Conservation (phyloP, 2,797 vertebrate species). For the Gallinago solitaria region DNA sequence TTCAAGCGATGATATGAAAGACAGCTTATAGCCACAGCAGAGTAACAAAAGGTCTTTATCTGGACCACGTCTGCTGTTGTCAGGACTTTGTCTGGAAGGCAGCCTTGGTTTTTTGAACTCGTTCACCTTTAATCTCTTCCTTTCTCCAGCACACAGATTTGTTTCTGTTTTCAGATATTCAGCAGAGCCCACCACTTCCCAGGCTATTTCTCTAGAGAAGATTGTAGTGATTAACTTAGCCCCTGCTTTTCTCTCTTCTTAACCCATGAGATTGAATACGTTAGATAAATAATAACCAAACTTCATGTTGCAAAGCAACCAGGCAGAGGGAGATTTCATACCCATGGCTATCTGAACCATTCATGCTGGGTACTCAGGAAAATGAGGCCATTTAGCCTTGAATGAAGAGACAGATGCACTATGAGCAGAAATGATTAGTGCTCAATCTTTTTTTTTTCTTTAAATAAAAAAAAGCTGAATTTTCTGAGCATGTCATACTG, state of each 20-base stretch:
- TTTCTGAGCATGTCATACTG: background rate
- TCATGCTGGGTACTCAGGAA: background rate
- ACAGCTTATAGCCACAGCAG: background rate
- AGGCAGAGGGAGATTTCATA: background rate
- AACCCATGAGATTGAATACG: background rate
- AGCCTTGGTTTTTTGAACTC: background rate
- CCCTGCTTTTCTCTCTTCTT: background rate
- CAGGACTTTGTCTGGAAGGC: background rate
- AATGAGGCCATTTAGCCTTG: background rate
- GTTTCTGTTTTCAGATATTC: background rate
- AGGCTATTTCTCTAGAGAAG: background rate
- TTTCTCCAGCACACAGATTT: background rate
- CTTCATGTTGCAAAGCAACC: background rate
- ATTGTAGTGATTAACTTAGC: conserved; percentile 14
- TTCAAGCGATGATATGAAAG: background rate
- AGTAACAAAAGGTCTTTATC: background rate
- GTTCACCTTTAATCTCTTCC: background rate
- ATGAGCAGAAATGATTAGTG: background rate
- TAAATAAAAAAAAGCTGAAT: background rate
- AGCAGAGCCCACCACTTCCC: background rate
- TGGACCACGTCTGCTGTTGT: background rate
- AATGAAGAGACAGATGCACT: background rate
- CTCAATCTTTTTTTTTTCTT: background rate
- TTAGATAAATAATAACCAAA: conserved; percentile 8
- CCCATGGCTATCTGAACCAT: background rate